Percentiles rank a stretch among this genome's conserved stretches.
Conservation (phyloP, 23 tunicate genomes). For the Styela plicata region DNA sequence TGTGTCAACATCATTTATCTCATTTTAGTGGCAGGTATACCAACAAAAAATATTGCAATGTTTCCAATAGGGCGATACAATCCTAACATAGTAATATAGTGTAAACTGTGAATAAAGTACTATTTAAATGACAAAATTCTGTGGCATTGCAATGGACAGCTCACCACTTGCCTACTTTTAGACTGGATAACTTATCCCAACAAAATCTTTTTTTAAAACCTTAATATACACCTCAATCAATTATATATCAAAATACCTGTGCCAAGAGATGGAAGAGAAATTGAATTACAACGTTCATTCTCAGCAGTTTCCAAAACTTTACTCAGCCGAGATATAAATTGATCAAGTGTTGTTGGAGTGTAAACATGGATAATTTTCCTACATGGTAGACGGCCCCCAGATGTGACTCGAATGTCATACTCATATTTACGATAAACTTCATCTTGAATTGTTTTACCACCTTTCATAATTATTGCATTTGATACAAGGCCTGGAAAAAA, state of each 20-base stretch:
- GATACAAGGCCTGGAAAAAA: not conserved
- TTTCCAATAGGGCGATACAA: too few species aligned
- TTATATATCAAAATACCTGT: slow-evolving; percentile 16
- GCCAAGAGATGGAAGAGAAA: slow-evolving; percentile 53
- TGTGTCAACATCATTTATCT: too few species aligned
- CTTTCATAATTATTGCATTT: slow-evolving; percentile 4
- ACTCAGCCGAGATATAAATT: not conserved
- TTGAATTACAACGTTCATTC: not conserved
- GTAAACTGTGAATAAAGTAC: too few species aligned
- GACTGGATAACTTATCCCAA: too few species aligned
- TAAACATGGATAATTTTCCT: slow-evolving; percentile 14
- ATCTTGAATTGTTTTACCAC: slow-evolving; percentile 23
- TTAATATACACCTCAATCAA: too few species aligned
- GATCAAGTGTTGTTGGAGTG: not conserved
- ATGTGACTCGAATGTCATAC: slow-evolving; percentile 21
- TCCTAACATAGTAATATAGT: too few species aligned
- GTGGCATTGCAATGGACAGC: too few species aligned
- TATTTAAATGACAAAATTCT: too few species aligned
- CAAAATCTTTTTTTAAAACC: too few species aligned
- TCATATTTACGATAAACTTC: not conserved
- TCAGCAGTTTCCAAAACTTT: slow-evolving; percentile 7
- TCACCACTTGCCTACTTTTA: too few species aligned
- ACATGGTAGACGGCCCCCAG: slow-evolving; percentile 27
- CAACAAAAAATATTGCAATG: too few species aligned
- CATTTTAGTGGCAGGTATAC: too few species aligned